phyloP scores from a whole-genome alignment of 2,113 vertebrate species.

The Lutjanus erythropterus region DNA sequence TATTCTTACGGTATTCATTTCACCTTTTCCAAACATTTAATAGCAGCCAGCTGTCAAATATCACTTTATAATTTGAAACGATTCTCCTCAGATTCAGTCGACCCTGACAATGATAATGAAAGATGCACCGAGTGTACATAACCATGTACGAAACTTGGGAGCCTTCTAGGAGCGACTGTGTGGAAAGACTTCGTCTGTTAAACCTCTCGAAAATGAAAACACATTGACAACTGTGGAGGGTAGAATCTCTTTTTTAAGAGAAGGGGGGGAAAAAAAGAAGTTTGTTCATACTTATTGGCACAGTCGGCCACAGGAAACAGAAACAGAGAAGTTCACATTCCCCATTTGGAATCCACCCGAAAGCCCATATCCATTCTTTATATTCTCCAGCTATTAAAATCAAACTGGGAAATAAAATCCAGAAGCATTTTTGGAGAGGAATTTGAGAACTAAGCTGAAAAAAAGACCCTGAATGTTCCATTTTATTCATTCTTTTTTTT shows the following conservation, averaged over 20 bases:
- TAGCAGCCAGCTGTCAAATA: conserved; percentile 44
- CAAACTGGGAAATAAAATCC: conserved; percentile 69
- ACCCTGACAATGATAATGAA: conserved; percentile 13
- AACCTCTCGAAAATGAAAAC: conserved; percentile 66
- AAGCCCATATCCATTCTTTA: conserved; percentile 69
- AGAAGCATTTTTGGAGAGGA: conserved; percentile 60
- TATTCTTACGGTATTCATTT: conserved; percentile 19
- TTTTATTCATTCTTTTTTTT: conserved; percentile 18
- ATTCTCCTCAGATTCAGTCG: background rate
- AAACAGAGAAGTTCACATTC: conserved; percentile 70
- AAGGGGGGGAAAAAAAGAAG: background rate
- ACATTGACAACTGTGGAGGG: conserved; percentile 41
- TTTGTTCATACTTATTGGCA: conserved; percentile 71
- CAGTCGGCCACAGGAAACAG: conserved; percentile 46
- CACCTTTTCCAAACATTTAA: conserved; percentile 26
- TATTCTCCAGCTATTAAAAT: conserved; percentile 66
- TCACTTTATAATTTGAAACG: conserved; percentile 23
- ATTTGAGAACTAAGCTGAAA: conserved; percentile 33
- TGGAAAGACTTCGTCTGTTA: conserved; percentile 50
- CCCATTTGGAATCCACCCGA: conserved; percentile 59
- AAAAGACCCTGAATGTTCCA: conserved; percentile 27
- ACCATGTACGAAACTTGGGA: background rate
- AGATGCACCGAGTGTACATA: background rate
- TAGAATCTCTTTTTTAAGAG: conserved; percentile 12
- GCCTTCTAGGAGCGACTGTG: conserved; percentile 7